phyloP scores from a whole-genome alignment of 2,888 invertebrate genomes.

The Orthonevra nobilis region DNA sequence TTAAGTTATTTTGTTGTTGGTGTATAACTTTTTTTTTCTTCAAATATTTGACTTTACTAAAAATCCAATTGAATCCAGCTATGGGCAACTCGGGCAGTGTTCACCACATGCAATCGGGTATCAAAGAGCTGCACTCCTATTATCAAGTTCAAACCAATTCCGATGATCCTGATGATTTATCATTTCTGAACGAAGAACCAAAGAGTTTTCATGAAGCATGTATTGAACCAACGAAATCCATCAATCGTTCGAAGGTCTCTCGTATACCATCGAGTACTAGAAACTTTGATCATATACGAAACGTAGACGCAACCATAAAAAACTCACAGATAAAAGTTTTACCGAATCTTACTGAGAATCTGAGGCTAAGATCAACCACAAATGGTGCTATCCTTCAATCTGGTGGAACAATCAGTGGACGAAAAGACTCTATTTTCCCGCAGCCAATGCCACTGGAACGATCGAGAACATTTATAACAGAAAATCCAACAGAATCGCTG shows the following conservation, averaged over 20 bases:
- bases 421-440: conserved; percentile 77
- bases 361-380: conserved; percentile 87
- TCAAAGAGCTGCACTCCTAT: conserved; percentile 72
- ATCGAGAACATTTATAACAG: conserved; percentile 72
- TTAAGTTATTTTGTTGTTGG: no score
- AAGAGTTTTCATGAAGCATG: no score
- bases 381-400: conserved; percentile 91
- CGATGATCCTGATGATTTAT: background rate
- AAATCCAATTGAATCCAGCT: no score
- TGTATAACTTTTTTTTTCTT: no score
- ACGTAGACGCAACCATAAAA: conserved; percentile 26
- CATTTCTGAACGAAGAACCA: background rate
- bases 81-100: conserved; percentile 78
- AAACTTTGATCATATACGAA: conserved; percentile 16
- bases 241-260: conserved; percentile 42
- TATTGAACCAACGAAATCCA: conserved; percentile 12
- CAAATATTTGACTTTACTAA: no score
- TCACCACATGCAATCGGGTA: conserved; percentile 72
- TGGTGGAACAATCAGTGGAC: conserved; percentile 90
- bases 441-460: conserved; percentile 64
- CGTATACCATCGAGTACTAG: conserved; percentile 41
- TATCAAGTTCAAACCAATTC: conserved; percentile 65
- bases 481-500: background rate
- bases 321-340: conserved; percentile 82
- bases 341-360: conserved; percentile 84